These are phyloP conservation scores for Baryphthengus martii DNA, from an alignment of 2,113 vertebrate genomes.

Conservation along the genomic window DNA sequence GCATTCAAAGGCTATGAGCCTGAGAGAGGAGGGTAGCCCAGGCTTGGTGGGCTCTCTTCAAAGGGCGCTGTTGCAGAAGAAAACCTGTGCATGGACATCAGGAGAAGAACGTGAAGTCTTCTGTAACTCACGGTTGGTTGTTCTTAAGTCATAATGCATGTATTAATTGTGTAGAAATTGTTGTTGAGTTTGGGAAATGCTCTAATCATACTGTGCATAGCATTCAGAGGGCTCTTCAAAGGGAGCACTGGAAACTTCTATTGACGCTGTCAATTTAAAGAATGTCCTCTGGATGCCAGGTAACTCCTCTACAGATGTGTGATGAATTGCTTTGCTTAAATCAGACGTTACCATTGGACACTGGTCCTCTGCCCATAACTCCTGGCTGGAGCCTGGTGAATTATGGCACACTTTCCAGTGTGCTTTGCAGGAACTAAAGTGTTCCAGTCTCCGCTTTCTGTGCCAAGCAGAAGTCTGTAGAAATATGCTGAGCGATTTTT, in stretches of 20 bases:
- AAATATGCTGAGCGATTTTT: background rate
- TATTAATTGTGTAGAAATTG: background rate
- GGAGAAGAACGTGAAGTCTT: background rate
- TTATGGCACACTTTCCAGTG: conserved; percentile 43
- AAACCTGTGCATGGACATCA: background rate
- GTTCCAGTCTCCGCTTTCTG: background rate
- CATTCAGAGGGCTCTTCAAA: background rate
- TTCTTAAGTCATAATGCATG: background rate
- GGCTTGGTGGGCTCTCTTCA: background rate
- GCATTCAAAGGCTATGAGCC: background rate
- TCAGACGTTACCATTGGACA: background rate
- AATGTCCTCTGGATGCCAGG: background rate
- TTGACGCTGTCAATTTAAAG: conserved; percentile 9
- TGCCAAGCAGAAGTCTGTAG: conserved; percentile 12
- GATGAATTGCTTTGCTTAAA: conserved; percentile 22
- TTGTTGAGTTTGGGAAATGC: background rate
- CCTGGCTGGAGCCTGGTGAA: background rate
- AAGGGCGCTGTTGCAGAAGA: background rate
- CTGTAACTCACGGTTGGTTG: background rate
- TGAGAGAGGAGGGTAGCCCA: background rate
- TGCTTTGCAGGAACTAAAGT: conserved; percentile 11
- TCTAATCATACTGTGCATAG: background rate
- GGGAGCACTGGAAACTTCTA: conserved; percentile 5
- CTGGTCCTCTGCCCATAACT: background rate
- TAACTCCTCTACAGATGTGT: conserved; percentile 17